phyloP scores from a whole-genome alignment of 2,113 vertebrate species.

The Burhinus bistriatus region DNA sequence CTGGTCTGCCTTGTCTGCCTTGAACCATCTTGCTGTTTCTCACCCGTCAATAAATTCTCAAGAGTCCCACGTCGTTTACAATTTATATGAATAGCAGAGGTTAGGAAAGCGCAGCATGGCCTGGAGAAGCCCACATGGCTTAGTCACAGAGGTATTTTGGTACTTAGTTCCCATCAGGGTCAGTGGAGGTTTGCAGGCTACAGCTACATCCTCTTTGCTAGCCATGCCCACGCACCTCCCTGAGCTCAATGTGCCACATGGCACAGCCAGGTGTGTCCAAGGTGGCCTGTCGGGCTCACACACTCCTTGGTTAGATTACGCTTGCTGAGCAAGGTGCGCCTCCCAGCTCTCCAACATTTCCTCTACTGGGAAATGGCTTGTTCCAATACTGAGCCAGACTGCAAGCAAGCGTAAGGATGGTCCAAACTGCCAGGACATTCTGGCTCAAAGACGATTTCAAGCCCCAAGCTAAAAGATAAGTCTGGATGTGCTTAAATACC shows the following conservation, averaged over 20 bases:
- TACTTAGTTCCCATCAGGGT: background rate
- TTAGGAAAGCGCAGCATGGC: background rate
- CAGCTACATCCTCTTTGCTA: background rate
- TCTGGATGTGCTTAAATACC: background rate
- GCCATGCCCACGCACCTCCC: background rate
- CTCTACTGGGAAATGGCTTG: background rate
- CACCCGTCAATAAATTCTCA: background rate
- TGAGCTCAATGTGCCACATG: accelerated
- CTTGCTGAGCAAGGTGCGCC: background rate
- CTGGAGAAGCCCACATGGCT: background rate
- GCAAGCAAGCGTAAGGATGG: background rate
- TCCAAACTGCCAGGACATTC: background rate
- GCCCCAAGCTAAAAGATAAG: background rate
- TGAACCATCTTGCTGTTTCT: background rate
- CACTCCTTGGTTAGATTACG: accelerated
- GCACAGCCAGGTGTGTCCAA: background rate
- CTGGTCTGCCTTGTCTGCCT: background rate
- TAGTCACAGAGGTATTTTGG: background rate
- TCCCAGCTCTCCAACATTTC: background rate
- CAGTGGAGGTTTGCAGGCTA: background rate
- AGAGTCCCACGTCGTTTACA: background rate
- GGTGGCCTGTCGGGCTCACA: background rate
- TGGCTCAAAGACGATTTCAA: background rate
- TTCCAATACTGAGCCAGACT: background rate
- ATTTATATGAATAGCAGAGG: background rate